These are phyloP conservation scores for Orthonychiurus folsomi DNA, from an alignment of 2,888 invertebrate species.

Conservation along the genomic window DNA sequence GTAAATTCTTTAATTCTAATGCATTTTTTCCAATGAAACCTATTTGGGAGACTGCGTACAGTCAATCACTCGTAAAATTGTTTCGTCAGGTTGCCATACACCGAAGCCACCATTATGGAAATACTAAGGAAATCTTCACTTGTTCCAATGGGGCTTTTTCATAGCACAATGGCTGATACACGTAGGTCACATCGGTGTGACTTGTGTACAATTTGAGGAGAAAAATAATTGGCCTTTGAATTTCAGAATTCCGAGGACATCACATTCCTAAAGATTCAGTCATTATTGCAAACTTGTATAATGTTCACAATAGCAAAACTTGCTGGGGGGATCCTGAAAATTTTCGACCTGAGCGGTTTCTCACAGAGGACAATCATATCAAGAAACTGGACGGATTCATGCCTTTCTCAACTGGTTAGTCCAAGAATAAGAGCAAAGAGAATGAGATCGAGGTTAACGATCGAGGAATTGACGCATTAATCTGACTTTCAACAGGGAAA, in stretches of 20 bases:
- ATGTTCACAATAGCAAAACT: conserved; percentile 27
- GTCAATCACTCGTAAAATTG: neutral
- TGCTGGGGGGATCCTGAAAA: conserved; percentile 38
- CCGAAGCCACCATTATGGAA: conserved; percentile 39
- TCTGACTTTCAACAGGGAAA: conserved; percentile 21
- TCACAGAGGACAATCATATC: conserved; percentile 18
- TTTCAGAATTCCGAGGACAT: conserved; percentile 32
- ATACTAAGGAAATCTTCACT: conserved; percentile 36
- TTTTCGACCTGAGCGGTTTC: conserved; percentile 35
- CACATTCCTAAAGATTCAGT: conserved; percentile 38
- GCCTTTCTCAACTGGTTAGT: conserved; percentile 36
- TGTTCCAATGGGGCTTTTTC: conserved; percentile 37
- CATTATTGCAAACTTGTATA: conserved; percentile 36
- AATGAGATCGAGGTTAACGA: neutral
- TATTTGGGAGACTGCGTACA: neutral
- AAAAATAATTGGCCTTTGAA: conserved; percentile 3
- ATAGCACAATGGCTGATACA: conserved; percentile 29
- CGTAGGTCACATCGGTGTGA: conserved; percentile 16
- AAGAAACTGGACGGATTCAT: conserved; percentile 33
- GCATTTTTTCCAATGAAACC: neutral
- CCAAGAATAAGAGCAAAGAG: neutral
- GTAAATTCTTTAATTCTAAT: no score
- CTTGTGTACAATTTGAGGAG: neutral
- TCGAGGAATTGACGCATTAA: neutral
- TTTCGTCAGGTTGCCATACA: conserved; percentile 36